Base-by-base conservation (phyloP, 2,888 invertebrate genomes). In the Opisthograptis luteolata region DNA sequence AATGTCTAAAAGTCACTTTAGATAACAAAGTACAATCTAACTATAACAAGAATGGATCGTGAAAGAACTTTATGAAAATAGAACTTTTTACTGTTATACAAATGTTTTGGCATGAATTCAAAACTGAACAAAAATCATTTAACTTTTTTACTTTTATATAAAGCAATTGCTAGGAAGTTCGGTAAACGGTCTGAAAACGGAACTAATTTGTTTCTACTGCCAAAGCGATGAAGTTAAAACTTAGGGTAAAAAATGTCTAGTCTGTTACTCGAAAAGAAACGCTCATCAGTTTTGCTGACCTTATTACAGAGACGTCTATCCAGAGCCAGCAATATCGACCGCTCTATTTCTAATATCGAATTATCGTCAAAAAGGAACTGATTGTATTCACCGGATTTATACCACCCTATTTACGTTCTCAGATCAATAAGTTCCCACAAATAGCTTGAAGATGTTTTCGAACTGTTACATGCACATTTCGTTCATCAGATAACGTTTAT, bases 401-500 rank as follows among this genome's bases (percentile, higher is more conserved):
- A 24, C 10, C 10, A 24, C 10, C n/a, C n/a, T 17, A 31, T 42
- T 42, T 42, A 25, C 32, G 15, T 42, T 41, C 15, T 31, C 17
- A 4, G n/a, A 24, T 45, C 30, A 28, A 28, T 45, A 36, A 31
- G 7, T 13, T 17, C 9, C 12, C 36, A 20, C 28, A 44, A 37
- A 45, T 31, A 37, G 13, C 19, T 8, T 1, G n/a, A 14, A 17
- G 37, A 43, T 43, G 25, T 44, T 50, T 44, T 31, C 7, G 13
- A 27, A 39, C 17, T 30, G 22, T 22, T 19, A 34, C 30, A 59
- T 68, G 55, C 60, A 60, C 48, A 64, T 66, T 68, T 65, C 55
- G 55, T 64, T 57, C 62, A 68, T 61, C 62, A 63, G 69, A 73
- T 69, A 66, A 60, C 64, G 58, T 61, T 68, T 56, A 67, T 61